A percentile compares a stretch with the other conserved stretches of the same genome.
phyloP scores from a whole-genome alignment of 1,140 invertebrate species.

The Drosophila ercepeae region DNA sequence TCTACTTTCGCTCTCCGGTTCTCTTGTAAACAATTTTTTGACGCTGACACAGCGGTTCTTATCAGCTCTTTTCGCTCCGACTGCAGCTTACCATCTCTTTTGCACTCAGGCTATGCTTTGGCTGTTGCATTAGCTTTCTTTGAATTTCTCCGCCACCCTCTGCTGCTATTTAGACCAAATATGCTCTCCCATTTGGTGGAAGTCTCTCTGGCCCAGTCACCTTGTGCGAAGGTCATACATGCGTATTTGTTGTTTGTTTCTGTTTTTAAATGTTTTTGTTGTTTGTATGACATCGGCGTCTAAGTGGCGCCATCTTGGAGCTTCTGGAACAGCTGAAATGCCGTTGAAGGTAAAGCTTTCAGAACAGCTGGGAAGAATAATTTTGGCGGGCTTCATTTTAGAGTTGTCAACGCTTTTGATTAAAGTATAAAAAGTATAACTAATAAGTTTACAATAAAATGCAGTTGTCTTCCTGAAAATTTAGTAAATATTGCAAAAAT shows the following conservation, averaged over 20 bases:
- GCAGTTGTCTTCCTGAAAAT: too few relatives aligned
- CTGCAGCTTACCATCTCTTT: conserved; percentile 14
- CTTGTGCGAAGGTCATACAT: conserved; percentile 86
- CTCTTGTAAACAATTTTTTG: conserved; percentile 13
- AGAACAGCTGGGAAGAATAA: conserved; percentile 1
- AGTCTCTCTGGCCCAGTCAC: conserved; percentile 84
- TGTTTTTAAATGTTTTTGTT: conserved; percentile 53
- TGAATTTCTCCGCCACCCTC: conserved; percentile 2
- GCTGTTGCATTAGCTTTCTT: conserved; percentile 11
- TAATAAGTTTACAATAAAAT: too few relatives aligned
- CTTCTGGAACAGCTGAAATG: conserved; percentile 4
- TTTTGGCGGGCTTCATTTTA: neutral
- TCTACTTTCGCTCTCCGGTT: conserved; percentile 6
- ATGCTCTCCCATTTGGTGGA: neutral
- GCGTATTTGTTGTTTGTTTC: conserved; percentile 73
- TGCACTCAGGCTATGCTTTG: conserved; percentile 25
- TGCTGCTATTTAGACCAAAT: neutral
- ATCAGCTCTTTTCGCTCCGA: conserved; percentile 18
- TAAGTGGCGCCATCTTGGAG: conserved; percentile 27
- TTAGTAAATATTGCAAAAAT: too few relatives aligned
- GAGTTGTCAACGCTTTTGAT: conserved; percentile 2
- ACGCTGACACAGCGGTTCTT: conserved; percentile 17
- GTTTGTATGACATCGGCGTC: conserved; percentile 15
- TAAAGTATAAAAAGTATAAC: neutral
- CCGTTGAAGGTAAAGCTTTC: neutral